Conservation (phyloP, 2,888 invertebrate species). For the Palloptera scutellata region DNA sequence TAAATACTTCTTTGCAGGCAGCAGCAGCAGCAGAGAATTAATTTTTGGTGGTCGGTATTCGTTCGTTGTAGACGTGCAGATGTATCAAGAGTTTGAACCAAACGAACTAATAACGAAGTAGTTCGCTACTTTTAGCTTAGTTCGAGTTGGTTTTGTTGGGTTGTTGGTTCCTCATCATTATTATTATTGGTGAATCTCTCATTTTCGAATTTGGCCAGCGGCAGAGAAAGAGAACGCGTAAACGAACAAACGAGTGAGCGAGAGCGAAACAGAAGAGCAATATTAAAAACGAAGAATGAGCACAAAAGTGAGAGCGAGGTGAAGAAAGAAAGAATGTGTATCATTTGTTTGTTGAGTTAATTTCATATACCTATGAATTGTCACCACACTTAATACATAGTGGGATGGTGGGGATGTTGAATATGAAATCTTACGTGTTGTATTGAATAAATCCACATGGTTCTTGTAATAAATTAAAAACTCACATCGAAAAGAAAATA, state of each 20-base stretch:
- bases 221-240: background rate
- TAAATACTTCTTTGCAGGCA: conserved; percentile 2
- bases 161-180: background rate
- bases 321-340: too few species aligned
- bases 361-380: too few species aligned
- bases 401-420: too few species aligned
- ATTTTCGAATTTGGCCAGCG: background rate
- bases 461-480: too few species aligned
- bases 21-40: background rate
- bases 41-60: background rate
- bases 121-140: conserved; percentile 25
- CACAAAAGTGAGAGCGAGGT: too few species aligned
- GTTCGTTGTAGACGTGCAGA: conserved; percentile 31
- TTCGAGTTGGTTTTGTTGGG: background rate
- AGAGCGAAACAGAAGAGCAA: too few species aligned
- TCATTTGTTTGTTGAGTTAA: too few species aligned
- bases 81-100: conserved; percentile 42
- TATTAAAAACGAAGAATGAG: too few species aligned
- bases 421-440: too few species aligned
- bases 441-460: too few species aligned
- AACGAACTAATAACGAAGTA: conserved; percentile 34
- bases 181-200: background rate
- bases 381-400: too few species aligned
- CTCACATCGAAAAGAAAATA: too few species aligned
- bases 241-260: background rate